Conservation (phyloP, 2,113 vertebrate genomes). For the Neolamprologus cancellatus region DNA sequence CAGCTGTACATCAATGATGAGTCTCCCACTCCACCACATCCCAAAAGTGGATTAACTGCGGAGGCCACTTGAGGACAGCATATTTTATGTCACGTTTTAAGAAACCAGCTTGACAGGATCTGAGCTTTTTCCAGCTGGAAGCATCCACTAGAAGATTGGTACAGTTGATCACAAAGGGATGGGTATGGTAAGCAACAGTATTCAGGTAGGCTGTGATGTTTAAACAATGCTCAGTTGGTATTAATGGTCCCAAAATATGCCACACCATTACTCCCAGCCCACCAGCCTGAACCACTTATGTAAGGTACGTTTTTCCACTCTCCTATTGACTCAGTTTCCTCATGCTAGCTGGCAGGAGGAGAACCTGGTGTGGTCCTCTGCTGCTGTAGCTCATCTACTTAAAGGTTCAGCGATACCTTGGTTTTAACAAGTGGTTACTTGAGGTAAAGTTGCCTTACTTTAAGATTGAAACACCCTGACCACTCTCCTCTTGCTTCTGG, state of each 20-base stretch:
- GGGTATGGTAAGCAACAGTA: background rate
- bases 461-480: fast-evolving
- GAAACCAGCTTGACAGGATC: background rate
- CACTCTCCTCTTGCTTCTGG: background rate
- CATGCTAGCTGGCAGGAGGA: fast-evolving
- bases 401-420: background rate
- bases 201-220: background rate
- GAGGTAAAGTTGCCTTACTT: background rate
- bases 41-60: background rate
- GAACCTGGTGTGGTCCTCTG: background rate
- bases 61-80: background rate
- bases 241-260: background rate
- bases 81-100: background rate
- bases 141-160: background rate
- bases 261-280: background rate
- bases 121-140: background rate
- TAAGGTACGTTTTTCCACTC: background rate
- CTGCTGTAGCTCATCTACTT: background rate
- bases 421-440: background rate
- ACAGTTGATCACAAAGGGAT: background rate
- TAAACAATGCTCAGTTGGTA: background rate
- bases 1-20: background rate
- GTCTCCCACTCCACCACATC: background rate
- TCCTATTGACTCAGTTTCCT: background rate
- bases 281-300: background rate